Conservation (phyloP, 2,888 invertebrate genomes). For the Drosophila anomelani region DNA sequence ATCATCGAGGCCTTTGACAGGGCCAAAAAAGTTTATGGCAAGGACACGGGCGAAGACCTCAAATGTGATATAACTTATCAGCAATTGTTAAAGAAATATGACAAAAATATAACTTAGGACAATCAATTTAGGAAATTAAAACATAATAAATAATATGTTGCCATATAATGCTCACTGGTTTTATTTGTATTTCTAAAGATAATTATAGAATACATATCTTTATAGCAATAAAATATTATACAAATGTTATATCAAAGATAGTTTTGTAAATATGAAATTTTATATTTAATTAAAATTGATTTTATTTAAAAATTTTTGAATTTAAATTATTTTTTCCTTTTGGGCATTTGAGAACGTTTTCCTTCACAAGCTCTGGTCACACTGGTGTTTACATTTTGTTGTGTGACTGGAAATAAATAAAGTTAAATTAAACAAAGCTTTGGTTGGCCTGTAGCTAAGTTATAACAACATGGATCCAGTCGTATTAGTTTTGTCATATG, state of each 20-base stretch:
- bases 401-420: constrained; percentile 14
- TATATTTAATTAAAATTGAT: too few species aligned
- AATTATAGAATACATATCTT: not conserved
- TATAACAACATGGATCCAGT: constrained; percentile 23
- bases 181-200: not conserved
- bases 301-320: not conserved
- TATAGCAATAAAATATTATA: too few species aligned
- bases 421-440: not conserved
- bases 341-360: not conserved
- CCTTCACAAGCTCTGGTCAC: constrained; percentile 10
- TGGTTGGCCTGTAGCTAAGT: not conserved
- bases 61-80: constrained; percentile 71
- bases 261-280: too few species aligned
- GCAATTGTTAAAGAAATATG: constrained; percentile 71
- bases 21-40: constrained; percentile 86
- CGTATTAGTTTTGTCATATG: constrained; percentile 32
- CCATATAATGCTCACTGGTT: constrained; percentile 11
- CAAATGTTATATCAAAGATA: too few species aligned
- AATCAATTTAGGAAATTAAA: not conserved
- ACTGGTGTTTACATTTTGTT: constrained; percentile 33
- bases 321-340: not conserved
- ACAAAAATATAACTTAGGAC: constrained; percentile 47
- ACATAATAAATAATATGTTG: constrained; percentile 35
- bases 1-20: constrained; percentile 91
- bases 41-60: constrained; percentile 75